phyloP scores from a whole-genome alignment of 2,797 vertebrate species.

The Galaxias olidus region DNA sequence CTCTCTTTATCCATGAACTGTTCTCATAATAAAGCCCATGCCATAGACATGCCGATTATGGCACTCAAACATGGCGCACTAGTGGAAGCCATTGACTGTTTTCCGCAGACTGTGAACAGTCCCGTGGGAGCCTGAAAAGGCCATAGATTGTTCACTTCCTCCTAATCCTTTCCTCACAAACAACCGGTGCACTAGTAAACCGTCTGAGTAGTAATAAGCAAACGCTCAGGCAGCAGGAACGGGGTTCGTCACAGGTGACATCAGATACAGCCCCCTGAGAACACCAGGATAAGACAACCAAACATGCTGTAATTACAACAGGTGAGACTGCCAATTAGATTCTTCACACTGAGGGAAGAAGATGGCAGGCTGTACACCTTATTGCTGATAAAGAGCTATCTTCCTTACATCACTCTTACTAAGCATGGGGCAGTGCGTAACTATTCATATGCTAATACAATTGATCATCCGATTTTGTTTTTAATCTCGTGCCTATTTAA shows the following conservation, averaged over 20 bases:
- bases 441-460: no score
- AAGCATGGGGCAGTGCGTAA: no score
- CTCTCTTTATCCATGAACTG: constrained; percentile 33
- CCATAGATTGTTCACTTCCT: constrained; percentile 67
- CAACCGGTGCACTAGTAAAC: constrained; percentile 53
- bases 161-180: constrained; percentile 67
- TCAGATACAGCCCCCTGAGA: constrained; percentile 33
- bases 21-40: constrained; percentile 41
- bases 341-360: no score
- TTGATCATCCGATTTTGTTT: no score
- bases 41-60: constrained; percentile 48
- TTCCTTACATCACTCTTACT: no score
- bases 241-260: constrained; percentile 36
- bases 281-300: no score
- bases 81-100: constrained; percentile 41
- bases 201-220: constrained; percentile 47
- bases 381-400: no score
- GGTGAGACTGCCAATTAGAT: no score
- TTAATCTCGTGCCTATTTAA: no score
- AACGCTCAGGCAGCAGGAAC: constrained; percentile 40
- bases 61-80: constrained; percentile 58
- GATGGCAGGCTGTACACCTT: no score
- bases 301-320: no score
- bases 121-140: constrained; percentile 58
- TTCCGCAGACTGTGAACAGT: constrained; percentile 50